These are phyloP conservation scores for Siniperca knerii DNA, from an alignment of 2,113 vertebrate genomes.

Conservation along the genomic window DNA sequence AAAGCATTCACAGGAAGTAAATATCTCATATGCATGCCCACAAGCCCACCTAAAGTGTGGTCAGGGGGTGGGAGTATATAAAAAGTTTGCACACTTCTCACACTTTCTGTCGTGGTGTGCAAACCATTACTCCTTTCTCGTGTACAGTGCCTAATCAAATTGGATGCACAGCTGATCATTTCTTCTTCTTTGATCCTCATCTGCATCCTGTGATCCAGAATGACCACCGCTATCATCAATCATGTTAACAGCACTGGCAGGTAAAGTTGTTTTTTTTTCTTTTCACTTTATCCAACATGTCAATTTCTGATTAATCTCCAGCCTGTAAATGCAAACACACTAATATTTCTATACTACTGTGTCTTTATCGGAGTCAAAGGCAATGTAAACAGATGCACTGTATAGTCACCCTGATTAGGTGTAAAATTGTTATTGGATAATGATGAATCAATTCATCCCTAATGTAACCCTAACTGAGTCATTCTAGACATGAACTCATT, in stretches of 20 bases:
- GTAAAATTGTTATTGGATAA: background rate
- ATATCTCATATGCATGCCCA: background rate
- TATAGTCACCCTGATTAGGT: background rate
- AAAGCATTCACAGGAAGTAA: constrained; percentile 41
- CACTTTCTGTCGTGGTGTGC: background rate
- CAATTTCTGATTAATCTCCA: background rate
- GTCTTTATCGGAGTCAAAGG: background rate
- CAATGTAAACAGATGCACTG: background rate
- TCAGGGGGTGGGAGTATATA: background rate
- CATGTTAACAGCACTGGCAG: background rate
- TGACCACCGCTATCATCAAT: background rate
- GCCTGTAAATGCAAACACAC: background rate
- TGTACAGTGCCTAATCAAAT: background rate
- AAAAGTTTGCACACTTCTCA: background rate
- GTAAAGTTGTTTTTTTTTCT: constrained; percentile 30
- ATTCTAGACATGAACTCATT: background rate
- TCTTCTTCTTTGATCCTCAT: background rate
- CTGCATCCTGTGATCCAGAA: background rate
- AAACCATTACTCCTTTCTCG: background rate
- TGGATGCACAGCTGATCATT: background rate
- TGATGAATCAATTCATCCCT: background rate
- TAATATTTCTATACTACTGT: background rate
- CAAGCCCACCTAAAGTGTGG: constrained; percentile 38
- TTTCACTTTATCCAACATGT: background rate
- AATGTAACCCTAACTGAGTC: background rate